phyloP scores from a whole-genome alignment of 2,797 vertebrate species.

The Cercopithecus diana region DNA sequence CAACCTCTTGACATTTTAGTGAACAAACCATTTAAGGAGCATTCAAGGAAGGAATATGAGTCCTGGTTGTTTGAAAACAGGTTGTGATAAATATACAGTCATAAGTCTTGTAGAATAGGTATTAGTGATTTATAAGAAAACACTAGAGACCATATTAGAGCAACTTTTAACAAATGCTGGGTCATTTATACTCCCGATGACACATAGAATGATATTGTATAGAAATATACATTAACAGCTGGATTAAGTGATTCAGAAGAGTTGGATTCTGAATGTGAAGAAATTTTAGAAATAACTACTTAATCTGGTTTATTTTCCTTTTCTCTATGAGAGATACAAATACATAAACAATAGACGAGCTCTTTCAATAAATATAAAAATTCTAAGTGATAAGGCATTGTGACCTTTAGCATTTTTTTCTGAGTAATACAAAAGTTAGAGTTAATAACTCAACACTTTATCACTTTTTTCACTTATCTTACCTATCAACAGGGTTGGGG shows the following conservation, averaged over 20 bases:
- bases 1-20: not conserved
- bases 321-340: not conserved
- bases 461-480: not conserved
- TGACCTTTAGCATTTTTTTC: not conserved
- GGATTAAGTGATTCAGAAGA: not conserved
- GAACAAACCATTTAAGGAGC: not conserved
- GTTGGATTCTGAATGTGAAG: slow-evolving; percentile 18
- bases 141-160: not conserved
- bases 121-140: not conserved
- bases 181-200: not conserved
- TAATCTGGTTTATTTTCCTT: not conserved
- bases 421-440: not conserved
- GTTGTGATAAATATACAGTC: not conserved
- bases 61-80: not conserved
- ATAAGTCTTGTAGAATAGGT: not conserved
- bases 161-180: slow-evolving; percentile 2
- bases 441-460: not conserved
- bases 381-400: not conserved
- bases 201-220: not conserved
- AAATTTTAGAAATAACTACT: not conserved
- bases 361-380: slow-evolving; percentile 37
- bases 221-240: not conserved
- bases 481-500: not conserved
- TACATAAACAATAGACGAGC: not conserved
- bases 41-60: not conserved